Evolutionary conservation across 2,113 vertebrate genomes (phyloP).

Genomic region (Zeus faber): DNA sequence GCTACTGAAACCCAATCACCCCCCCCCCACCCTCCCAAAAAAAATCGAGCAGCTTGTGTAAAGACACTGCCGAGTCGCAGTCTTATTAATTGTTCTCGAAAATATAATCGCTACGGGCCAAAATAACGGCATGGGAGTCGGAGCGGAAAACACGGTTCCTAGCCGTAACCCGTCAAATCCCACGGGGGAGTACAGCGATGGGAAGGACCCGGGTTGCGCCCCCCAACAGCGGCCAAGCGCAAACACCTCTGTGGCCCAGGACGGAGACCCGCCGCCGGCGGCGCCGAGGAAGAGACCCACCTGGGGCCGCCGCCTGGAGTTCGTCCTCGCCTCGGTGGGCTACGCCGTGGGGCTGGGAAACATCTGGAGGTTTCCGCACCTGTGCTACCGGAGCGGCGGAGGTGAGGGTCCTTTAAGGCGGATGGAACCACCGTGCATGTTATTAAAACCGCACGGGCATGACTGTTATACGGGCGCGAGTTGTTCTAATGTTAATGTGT

Average conservation of each 20-base stretch:
- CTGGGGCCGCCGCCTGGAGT: constrained; percentile 70
- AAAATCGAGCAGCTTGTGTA: too few relatives aligned
- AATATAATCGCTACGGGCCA: too few relatives aligned
- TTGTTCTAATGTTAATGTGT: too few relatives aligned
- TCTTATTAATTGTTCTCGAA: too few relatives aligned
- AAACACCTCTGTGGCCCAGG: too few relatives aligned
- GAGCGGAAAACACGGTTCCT: background rate
- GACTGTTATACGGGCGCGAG: too few relatives aligned
- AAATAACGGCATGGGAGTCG: constrained; percentile 42
- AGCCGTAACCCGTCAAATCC: too few relatives aligned
- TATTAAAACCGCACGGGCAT: too few relatives aligned
- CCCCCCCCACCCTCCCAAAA: background rate
- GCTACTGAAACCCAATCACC: too few relatives aligned
- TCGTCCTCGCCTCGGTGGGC: constrained; percentile 69
- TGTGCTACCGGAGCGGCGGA: constrained; percentile 76
- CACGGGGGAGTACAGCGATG: too few relatives aligned
- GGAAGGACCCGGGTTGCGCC: background rate
- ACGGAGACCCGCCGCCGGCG: background rate
- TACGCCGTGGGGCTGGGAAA: constrained; percentile 77
- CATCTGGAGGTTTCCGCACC: constrained; percentile 76
- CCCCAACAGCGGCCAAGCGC: background rate
- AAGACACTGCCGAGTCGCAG: too few relatives aligned
- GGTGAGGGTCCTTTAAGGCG: constrained; percentile 63
- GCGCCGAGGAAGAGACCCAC: constrained; percentile 44
- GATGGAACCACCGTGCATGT: too few relatives aligned